These are phyloP conservation scores for Eulemur rufifrons DNA, from an alignment of 2,113 vertebrate genomes.

Conservation along the genomic window DNA sequence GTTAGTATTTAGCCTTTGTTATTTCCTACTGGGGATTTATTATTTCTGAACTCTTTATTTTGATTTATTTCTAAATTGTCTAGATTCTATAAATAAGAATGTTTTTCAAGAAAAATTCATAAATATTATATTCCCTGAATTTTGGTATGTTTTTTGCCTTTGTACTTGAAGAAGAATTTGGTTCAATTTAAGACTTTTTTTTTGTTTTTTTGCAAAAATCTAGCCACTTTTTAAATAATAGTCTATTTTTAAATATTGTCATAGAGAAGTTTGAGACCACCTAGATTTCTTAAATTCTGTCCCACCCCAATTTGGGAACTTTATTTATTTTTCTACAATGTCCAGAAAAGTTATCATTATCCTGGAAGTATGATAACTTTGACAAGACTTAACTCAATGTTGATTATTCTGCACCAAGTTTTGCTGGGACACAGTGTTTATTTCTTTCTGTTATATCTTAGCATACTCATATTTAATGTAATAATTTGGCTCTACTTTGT, in stretches of 20 bases:
- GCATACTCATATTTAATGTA: background rate
- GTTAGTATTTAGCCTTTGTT: background rate
- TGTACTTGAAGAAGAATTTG: background rate
- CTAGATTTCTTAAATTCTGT: background rate
- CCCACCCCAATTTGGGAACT: background rate
- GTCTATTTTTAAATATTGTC: background rate
- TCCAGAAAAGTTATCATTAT: background rate
- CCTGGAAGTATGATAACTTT: background rate
- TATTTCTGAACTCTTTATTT: background rate
- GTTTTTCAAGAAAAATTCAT: background rate
- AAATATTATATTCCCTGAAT: background rate
- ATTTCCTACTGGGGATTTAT: background rate
- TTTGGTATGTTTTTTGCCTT: background rate
- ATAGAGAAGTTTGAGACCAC: background rate
- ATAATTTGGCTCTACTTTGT: background rate
- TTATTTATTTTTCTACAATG: background rate
- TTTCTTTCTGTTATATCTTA: background rate
- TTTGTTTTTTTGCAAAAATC: background rate
- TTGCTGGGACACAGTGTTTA: background rate
- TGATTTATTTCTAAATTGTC: slow-evolving; percentile 4
- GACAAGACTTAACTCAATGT: background rate
- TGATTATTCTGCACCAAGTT: background rate
- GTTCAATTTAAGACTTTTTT: background rate
- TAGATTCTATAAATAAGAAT: background rate
- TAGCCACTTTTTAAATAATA: background rate